Conservation (phyloP, 1,140 invertebrate genomes). For the Streblospio benedicti region DNA sequence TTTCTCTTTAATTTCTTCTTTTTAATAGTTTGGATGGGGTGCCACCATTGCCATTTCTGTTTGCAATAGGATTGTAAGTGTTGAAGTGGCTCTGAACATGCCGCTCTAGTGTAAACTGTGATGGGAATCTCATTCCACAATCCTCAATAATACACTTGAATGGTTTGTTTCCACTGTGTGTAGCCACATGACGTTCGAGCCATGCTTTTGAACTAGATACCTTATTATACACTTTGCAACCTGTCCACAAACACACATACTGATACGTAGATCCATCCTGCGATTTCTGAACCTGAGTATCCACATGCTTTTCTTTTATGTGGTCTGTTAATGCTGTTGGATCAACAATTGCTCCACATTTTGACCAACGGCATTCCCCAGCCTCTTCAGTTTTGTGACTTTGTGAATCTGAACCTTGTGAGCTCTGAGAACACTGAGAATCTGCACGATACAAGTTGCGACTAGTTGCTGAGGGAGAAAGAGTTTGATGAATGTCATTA, state of each 20-base stretch:
- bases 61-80: constrained; percentile 31
- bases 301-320: constrained; percentile 77
- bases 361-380: constrained; percentile 66
- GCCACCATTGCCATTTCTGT: constrained; percentile 1
- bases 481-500: too few relatives aligned
- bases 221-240: constrained; percentile 88
- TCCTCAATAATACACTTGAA: constrained; percentile 90
- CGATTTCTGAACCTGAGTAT: constrained; percentile 55
- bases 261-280: not conserved
- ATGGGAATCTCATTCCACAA: constrained; percentile 81
- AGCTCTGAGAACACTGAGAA: too few relatives aligned
- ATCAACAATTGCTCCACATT: constrained; percentile 68
- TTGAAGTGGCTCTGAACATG: constrained; percentile 87
- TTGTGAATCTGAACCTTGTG: too few relatives aligned
- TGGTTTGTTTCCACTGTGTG: constrained; percentile 79
- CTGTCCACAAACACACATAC: constrained; percentile 74
- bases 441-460: too few relatives aligned
- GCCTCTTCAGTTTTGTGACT: not conserved
- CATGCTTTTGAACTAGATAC: constrained; percentile 81
- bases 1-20: not conserved
- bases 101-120: constrained; percentile 77
- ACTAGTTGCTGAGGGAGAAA: too few relatives aligned
- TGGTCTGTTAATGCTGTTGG: constrained; percentile 75
- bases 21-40: constrained; percentile 7
- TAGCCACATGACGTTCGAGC: constrained; percentile 84